phyloP scores from a whole-genome alignment of 1,140 invertebrate genomes.

The Caenorhabditis latens region DNA sequence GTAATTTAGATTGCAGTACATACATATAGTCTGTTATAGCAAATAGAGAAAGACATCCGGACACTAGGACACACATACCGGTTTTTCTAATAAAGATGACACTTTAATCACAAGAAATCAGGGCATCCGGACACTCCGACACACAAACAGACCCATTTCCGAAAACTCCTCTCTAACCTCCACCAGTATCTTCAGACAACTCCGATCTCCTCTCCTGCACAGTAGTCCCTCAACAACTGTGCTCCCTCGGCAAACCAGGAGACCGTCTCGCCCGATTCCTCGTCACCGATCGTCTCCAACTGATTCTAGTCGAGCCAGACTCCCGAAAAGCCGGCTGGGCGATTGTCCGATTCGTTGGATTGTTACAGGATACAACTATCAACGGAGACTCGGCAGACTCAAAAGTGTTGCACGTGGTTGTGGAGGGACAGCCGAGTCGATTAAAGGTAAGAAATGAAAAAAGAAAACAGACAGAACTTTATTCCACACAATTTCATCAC shows the following conservation, averaged over 20 bases:
- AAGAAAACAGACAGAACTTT: too few species aligned
- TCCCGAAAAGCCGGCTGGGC: constrained; percentile 93
- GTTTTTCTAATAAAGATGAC: too few species aligned
- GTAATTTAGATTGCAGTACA: too few species aligned
- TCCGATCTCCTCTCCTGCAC: constrained; percentile 96
- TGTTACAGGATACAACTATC: constrained; percentile 83
- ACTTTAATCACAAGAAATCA: too few species aligned
- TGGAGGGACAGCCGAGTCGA: constrained; percentile 82
- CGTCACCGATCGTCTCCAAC: constrained; percentile 92
- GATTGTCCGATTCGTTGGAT: constrained; percentile 90
- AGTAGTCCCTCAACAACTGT: constrained; percentile 87
- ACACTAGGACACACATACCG: too few species aligned
- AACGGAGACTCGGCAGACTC: constrained; percentile 95
- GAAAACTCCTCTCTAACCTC: too few species aligned
- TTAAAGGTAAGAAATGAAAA: background rate
- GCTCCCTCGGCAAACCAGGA: constrained; percentile 51
- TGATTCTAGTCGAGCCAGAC: constrained; percentile 96
- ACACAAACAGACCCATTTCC: too few species aligned
- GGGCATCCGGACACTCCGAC: too few species aligned
- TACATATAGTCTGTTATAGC: too few species aligned
- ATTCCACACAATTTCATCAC: too few species aligned
- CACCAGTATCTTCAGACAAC: constrained; percentile 83
- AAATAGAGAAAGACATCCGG: too few species aligned
- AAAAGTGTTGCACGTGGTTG: constrained; percentile 92
- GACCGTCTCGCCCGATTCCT: constrained; percentile 86